Percentiles rank a stretch among this genome's conserved stretches.
Evolutionary conservation across 2,888 invertebrate genomes (phyloP).

Genomic region (Eurois occulta): DNA sequence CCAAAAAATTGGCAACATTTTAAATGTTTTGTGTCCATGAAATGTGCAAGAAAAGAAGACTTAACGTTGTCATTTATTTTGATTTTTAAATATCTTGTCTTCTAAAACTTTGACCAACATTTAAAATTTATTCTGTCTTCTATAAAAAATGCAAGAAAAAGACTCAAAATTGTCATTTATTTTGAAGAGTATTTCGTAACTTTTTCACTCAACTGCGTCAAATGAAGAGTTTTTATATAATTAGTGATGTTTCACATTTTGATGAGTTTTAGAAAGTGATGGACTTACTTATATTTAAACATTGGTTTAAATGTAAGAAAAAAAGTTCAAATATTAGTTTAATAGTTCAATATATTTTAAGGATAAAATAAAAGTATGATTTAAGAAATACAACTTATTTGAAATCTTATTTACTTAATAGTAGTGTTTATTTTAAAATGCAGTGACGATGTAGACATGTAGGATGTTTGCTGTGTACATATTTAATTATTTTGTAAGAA

Average conservation of each 20-base stretch:
- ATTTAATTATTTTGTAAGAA: conserved; percentile 57
- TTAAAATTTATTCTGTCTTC: background rate
- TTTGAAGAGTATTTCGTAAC: background rate
- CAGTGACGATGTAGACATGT: conserved; percentile 40
- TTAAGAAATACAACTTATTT: conserved; percentile 52
- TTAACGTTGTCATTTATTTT: background rate
- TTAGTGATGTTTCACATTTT: background rate
- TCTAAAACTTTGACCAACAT: background rate
- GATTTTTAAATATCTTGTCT: background rate
- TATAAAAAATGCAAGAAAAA: background rate
- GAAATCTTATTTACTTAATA: conserved; percentile 57
- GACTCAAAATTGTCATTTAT: background rate
- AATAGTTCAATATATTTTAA: conserved; percentile 55
- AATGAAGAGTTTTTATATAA: background rate
- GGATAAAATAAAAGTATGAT: conserved; percentile 9
- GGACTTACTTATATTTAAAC: conserved; percentile 5
- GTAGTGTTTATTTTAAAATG: conserved; percentile 45
- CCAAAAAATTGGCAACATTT: background rate
- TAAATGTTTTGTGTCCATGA: background rate
- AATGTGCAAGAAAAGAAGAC: background rate
- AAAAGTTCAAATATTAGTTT: conserved; percentile 48
- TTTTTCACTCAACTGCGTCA: background rate
- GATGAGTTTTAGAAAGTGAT: background rate
- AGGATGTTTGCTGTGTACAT: conserved; percentile 53
- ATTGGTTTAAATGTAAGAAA: conserved; percentile 1